Base-by-base conservation (phyloP, 2,797 vertebrate genomes). In the Anolis apletophallus region DNA sequence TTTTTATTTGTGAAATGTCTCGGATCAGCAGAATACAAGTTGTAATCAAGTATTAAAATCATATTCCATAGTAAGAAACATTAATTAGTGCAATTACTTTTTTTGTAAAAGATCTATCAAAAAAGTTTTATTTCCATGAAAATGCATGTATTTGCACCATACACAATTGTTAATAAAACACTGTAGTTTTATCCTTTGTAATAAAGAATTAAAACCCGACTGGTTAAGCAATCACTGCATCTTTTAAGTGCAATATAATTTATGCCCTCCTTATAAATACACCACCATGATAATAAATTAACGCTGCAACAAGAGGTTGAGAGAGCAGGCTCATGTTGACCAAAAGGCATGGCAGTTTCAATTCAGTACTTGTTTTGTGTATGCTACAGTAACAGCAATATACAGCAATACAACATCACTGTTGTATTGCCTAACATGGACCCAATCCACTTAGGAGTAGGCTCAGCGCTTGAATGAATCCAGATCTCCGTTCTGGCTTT, bases 81-180 rank as follows among this genome's bases (percentile, higher is more conserved):
- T 96, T 92, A 95, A 94, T 97, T 97, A 97, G 97, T 97, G 97
- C 97, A 97, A 97, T 74, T 82, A 36, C 52, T 68, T 57, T 68
- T 96, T 96, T 96, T 97, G 96, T 97, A 97, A 97, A 97, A 97
- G 95, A 91, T 95, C 94, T 97, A 97, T 97, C 96, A 97, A 97
- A 97, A 87, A 97, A 94, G 95, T 92, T 96, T 96, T 96, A 95
- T 96, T 96, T 89, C 6, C 96, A 95, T 96, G 96, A 96, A 97
- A 97, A 97, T 94, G 93, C 93, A 93, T 95, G 92, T 90, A 88
- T 93, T 96, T 96, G 96, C 76, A 79, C 90, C 93, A 93, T 96
- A 96, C 95, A 95, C 94, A 96, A 96, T 90, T 85, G 95, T 97
- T 97, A 97, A 96, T 95, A 97, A 97, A 97, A 97, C 90, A 91